phyloP scores from a whole-genome alignment of 2,797 vertebrate genomes.

The Hipposideros larvatus region DNA sequence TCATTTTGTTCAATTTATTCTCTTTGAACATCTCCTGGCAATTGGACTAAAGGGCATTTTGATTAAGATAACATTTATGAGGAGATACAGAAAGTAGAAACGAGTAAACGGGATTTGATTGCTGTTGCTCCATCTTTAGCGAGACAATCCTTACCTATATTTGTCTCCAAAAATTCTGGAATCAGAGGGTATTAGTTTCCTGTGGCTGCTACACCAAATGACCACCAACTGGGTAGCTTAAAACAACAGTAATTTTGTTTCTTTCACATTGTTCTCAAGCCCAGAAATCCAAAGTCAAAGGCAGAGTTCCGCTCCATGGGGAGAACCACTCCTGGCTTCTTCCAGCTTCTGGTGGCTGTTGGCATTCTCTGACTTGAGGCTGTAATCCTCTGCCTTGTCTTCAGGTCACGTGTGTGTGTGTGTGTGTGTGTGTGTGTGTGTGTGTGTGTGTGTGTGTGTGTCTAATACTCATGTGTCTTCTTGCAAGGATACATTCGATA shows the following conservation, averaged over 20 bases:
- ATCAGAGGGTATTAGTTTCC: background rate
- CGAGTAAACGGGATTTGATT: background rate
- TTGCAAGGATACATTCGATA: background rate
- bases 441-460: background rate
- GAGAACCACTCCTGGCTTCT: background rate
- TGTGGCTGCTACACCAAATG: background rate
- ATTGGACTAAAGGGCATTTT: background rate
- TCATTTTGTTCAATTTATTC: conserved; percentile 21
- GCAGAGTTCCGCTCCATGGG: background rate
- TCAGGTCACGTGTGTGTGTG: too few species aligned
- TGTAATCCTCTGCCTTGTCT: too few species aligned
- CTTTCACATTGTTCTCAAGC: background rate
- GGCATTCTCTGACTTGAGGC: background rate
- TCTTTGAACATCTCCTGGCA: conserved; percentile 9
- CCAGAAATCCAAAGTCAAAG: background rate
- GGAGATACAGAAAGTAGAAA: background rate
- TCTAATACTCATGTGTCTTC: background rate
- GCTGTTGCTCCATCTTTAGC: background rate
- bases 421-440: background rate
- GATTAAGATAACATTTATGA: conserved; percentile 54
- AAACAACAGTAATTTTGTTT: background rate
- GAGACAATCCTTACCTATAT: background rate
- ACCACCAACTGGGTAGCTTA: background rate
- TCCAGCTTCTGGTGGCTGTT: background rate
- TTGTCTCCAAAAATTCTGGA: background rate